Evolutionary conservation across 1,140 invertebrate genomes (phyloP), one percentile per base, ranked within the genome.

Genomic region (Leptinotarsa undecemlineata): DNA sequence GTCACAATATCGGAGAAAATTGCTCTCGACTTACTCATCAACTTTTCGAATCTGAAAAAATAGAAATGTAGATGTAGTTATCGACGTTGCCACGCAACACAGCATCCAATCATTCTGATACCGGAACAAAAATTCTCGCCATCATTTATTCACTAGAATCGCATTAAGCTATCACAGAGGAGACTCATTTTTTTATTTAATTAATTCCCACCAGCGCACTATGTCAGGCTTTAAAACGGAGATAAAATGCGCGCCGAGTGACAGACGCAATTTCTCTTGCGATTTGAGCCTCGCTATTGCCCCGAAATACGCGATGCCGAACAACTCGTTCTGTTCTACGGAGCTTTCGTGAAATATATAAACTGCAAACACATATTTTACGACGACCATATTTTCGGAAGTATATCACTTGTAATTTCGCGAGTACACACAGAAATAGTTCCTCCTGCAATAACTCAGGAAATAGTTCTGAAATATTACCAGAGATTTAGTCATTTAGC

Each of bases 221-320:
- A 80, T 79, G 81, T 81, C 80, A 81, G 78, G 81, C 81, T 82
- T 82, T 82, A 81, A 81, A 82, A 81, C 78, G 75, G 75, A 81
- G 80, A 81, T 81, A 81, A 81, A 81, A 81, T 81, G 76, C 71
- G 71, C 78, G 79, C 71, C 78, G 77, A 80, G 76, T 81, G 81
- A 82, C 81, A 82, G 77, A 74, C 73, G 78, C 81, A 68, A 82
- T 82, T 82, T 80, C 78, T 82, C 81, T 82, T 79, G 64, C 68
- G 48, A 76, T 81, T 81, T 64, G 23, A 72, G 26, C 62, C 62
- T 19, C 71, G 42, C 68, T 48, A 69, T 69, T 33, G 63, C 63
- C 15, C 1, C 20, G 20, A 64, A 64, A 64, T 64, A 64, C 63
- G 63, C 20, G 26, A 64, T 61, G 60, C 60, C 33, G 33, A 42